Percentiles rank a stretch among this genome's conserved stretches.
phyloP scores from a whole-genome alignment of 2,888 invertebrate genomes.

The Crossocerus cetratus region DNA sequence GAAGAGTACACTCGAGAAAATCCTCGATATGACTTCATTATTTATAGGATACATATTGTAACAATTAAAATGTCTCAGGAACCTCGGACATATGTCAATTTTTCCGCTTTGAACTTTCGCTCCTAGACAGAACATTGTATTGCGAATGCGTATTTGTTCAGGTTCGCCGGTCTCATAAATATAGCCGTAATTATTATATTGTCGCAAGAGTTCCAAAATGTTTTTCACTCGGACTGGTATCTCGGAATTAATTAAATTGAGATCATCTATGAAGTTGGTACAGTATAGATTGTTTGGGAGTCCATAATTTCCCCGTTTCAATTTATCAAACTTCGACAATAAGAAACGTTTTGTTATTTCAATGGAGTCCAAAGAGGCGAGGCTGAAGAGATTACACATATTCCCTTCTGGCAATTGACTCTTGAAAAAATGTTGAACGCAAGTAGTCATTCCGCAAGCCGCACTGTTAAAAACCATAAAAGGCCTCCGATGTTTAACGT shows the following conservation, averaged over 20 bases:
- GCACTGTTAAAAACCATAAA: conserved; percentile 81
- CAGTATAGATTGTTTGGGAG: conserved; percentile 79
- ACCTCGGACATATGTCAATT: conserved; percentile 77
- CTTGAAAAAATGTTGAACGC: conserved; percentile 78
- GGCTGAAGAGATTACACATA: conserved; percentile 79
- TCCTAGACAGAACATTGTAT: conserved; percentile 80
- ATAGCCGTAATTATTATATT: conserved; percentile 81
- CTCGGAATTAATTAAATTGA: conserved; percentile 79
- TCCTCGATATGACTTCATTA: conserved; percentile 80
- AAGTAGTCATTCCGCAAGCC: conserved; percentile 82
- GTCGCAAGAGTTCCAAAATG: conserved; percentile 81
- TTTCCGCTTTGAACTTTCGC: conserved; percentile 78
- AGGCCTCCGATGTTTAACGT: conserved; percentile 78
- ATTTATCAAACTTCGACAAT: conserved; percentile 78
- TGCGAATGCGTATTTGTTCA: conserved; percentile 78
- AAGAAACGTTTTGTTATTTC: conserved; percentile 79
- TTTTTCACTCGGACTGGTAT: conserved; percentile 78
- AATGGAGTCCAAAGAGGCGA: conserved; percentile 78
- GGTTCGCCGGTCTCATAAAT: conserved; percentile 81
- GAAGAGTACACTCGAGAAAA: conserved; percentile 80
- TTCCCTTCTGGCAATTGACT: conserved; percentile 77
- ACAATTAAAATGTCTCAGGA: conserved; percentile 82
- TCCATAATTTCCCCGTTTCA: conserved; percentile 79
- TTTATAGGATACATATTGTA: conserved; percentile 80
- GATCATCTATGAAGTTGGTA: conserved; percentile 83